phyloP scores from a whole-genome alignment of 2,797 vertebrate genomes.

The Peromyscus attwateri region DNA sequence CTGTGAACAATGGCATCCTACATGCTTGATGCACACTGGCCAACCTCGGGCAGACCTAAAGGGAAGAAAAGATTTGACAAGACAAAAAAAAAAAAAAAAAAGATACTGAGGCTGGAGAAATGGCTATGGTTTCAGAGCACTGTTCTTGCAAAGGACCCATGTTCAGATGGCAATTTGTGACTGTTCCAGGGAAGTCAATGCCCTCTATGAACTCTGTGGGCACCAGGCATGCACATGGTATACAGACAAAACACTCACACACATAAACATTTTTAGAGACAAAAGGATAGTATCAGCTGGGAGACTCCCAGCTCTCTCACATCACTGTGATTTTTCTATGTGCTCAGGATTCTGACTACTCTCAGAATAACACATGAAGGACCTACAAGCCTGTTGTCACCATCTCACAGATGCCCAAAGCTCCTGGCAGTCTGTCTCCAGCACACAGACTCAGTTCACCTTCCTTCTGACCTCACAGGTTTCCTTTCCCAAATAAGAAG shows the following conservation, averaged over 20 bases:
- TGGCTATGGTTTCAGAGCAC: background rate
- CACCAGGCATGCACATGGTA: background rate
- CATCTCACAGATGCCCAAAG: background rate
- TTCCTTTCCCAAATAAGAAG: slow-evolving; percentile 10
- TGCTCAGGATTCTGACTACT: background rate
- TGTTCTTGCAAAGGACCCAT: background rate
- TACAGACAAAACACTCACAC: background rate
- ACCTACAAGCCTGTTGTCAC: background rate
- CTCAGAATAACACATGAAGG: background rate
- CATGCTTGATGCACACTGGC: background rate
- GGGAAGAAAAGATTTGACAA: slow-evolving; percentile 1
- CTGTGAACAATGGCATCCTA: background rate
- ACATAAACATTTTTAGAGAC: background rate
- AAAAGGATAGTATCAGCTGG: background rate
- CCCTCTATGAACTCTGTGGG: background rate
- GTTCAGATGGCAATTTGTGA: background rate
- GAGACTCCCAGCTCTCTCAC: background rate
- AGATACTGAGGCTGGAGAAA: background rate
- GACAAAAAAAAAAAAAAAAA: background rate
- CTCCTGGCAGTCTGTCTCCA: background rate
- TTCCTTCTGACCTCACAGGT: background rate
- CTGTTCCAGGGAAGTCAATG: background rate
- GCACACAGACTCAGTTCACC: background rate
- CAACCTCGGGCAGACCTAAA: background rate
- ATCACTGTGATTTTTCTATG: background rate